phyloP scores from a whole-genome alignment of 2,113 vertebrate genomes.

The Prunella himalayana region DNA sequence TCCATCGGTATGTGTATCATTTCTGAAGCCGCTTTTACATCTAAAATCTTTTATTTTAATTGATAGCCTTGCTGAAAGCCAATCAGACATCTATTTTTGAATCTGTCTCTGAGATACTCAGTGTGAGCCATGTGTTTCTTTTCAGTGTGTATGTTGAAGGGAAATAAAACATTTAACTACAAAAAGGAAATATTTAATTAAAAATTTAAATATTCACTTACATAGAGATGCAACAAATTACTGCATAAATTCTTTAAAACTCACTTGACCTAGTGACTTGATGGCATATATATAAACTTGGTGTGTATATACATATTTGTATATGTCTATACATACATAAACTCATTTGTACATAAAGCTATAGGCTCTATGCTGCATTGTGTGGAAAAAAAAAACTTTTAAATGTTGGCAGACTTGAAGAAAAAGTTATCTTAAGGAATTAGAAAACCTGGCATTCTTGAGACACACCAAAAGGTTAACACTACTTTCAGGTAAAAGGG shows the following conservation, averaged over 20 bases:
- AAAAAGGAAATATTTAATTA: constrained; percentile 46
- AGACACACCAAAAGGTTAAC: background rate
- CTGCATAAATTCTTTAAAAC: constrained; percentile 34
- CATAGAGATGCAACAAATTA: constrained; percentile 4
- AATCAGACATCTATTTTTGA: constrained; percentile 76
- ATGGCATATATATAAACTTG: constrained; percentile 23
- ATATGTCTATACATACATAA: constrained; percentile 24
- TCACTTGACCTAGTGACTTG: background rate
- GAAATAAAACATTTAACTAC: constrained; percentile 63
- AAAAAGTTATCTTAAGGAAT: background rate
- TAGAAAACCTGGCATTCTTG: constrained; percentile 22
- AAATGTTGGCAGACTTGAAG: constrained; percentile 31
- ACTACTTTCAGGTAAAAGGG: constrained; percentile 25
- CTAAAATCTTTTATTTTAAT: constrained; percentile 76
- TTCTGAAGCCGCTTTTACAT: constrained; percentile 74
- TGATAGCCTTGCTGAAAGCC: constrained; percentile 90
- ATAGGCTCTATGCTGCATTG: constrained; percentile 33
- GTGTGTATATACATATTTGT: constrained; percentile 16
- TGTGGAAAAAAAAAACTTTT: background rate
- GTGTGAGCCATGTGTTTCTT: constrained; percentile 69
- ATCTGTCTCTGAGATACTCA: constrained; percentile 67
- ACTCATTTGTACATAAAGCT: background rate
- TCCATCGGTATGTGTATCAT: constrained; percentile 84
- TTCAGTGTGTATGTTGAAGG: constrained; percentile 61
- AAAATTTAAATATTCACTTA: constrained; percentile 28